Evolutionary conservation across 2,888 invertebrate species (phyloP), one percentile per base, ranked within the genome.

Genomic region (Escarpia spicata): DNA sequence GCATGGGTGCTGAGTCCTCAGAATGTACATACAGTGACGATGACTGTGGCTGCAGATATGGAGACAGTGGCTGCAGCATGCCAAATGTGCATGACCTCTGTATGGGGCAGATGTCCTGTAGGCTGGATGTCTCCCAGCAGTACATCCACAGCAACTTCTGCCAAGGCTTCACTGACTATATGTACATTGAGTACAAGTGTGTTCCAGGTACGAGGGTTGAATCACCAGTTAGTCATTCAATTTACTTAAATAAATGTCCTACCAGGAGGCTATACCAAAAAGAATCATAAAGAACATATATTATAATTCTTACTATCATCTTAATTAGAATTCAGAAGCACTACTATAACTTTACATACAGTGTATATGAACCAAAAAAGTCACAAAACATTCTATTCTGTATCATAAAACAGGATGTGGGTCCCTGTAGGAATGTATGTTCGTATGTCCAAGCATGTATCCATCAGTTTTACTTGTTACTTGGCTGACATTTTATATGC

Each of bases 181-280:
- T 94, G 94, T 94, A 91, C 92, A 93, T 94, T 8, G 94, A 94
- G 75, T 94, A 93, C 92, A 93, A 93, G 91, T 94, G 94, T 92
- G 92, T 94, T 4, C 89, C 91, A 92, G 92, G 93, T 93, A 89
- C 31, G 91, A 15, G 15, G 10, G 12, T 15, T 91, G 45, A n/a
- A 92, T 75, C 75, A 0, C 52, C 4, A 52, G 52, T 1, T 3
- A 52, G 52, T 52, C 12, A 75, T 3, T 75, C n/a, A 75, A 26
- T 75, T 75, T 75, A 26, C n/a, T 26, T 75, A 75, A 75, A 26
- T 75, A 6, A 52, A 15, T 12, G 52, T 52, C 52, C 52, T 0
- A 52, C 52, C 15, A 15, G 9, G 9, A 52, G 9, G 15, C 52
- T 52, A 52, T 52, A 52, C 10, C 52, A 52, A 52, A 52, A 52